Conservation (phyloP, 2,113 vertebrate genomes). For the Platysteira castanea region DNA sequence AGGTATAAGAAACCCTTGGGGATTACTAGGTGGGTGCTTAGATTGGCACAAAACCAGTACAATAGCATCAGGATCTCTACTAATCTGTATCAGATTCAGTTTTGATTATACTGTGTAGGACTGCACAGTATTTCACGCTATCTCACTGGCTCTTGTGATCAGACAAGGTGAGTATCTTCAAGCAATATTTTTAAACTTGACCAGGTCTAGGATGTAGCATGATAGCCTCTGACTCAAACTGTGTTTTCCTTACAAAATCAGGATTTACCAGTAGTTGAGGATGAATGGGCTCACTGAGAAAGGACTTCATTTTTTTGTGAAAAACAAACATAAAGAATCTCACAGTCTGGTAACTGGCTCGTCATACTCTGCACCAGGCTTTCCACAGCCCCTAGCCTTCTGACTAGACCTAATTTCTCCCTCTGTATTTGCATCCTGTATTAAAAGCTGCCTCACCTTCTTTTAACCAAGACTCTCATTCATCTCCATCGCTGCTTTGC, state of each 20-base stretch:
- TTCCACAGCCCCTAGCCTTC: not conserved
- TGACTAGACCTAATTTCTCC: not conserved
- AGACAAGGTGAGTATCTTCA: not conserved
- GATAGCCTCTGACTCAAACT: not conserved
- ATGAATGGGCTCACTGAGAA: not conserved
- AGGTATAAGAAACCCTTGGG: not conserved
- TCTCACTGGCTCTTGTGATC: not conserved
- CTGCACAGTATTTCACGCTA: not conserved
- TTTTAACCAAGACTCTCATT: not conserved
- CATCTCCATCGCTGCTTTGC: not conserved
- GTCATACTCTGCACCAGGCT: not conserved
- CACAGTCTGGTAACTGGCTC: not conserved
- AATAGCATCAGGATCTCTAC: not conserved
- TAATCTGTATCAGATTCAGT: not conserved
- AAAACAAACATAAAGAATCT: not conserved
- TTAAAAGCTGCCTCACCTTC: not conserved
- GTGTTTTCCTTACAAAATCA: not conserved
- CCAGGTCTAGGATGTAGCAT: accelerated
- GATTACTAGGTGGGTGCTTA: not conserved
- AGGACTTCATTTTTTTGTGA: not conserved
- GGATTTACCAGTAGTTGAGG: not conserved
- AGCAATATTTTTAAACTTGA: not conserved
- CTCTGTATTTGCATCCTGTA: not conserved
- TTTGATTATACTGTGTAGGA: no score
- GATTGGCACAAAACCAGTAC: not conserved